Percentiles rank a stretch among this genome's conserved stretches.
phyloP scores from a whole-genome alignment of 2,797 vertebrate species.

The Rhabdophis nuchalis region DNA sequence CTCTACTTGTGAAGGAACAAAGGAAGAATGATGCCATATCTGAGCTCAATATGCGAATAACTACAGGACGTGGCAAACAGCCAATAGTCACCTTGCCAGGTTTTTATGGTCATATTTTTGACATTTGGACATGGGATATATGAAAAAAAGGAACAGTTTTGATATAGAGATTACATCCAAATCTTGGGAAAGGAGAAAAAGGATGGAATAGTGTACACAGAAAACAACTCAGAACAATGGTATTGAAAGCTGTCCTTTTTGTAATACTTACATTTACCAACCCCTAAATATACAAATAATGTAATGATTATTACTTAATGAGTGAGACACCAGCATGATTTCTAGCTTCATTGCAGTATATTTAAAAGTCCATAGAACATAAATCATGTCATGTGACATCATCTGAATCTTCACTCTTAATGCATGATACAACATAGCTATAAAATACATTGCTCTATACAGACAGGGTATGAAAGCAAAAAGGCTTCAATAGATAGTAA shows the following conservation, averaged over 20 bases:
- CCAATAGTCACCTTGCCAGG: no score
- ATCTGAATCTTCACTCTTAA: neutral
- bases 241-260: neutral
- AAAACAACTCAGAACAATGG: neutral
- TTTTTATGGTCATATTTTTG: no score
- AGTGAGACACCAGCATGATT: no score
- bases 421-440: neutral
- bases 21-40: no score
- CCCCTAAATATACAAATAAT: neutral
- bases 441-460: neutral
- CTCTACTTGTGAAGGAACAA: no score
- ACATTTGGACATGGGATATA: no score
- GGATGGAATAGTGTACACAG: neutral
- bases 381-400: neutral
- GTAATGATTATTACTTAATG: neutral
- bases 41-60: no score
- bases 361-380: neutral
- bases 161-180: neutral
- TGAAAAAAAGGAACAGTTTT: neutral
- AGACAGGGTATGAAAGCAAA: neutral
- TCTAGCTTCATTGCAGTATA: neutral
- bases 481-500: constrained; percentile 9
- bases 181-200: neutral
- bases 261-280: neutral
- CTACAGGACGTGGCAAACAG: no score